Evolutionary conservation across 35 echinoderm and acorn worm species (phyloP).

Genomic region (Apostichopus parvimensis): DNA sequence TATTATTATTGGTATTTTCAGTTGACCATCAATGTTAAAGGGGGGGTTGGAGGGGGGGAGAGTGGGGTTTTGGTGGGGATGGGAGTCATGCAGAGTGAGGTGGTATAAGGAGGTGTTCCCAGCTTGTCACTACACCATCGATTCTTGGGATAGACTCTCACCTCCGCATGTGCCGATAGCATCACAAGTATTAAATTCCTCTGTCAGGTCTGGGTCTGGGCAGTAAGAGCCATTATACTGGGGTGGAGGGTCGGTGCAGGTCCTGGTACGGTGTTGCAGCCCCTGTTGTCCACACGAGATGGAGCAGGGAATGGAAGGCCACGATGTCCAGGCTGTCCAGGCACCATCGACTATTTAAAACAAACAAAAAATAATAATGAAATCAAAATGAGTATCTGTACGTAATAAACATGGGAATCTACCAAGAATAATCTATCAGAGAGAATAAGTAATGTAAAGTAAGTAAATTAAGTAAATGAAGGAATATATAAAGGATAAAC

Average conservation of each 20-base stretch:
- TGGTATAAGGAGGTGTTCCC: no score
- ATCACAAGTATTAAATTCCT: slow-evolving; percentile 81
- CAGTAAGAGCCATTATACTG: slow-evolving; percentile 77
- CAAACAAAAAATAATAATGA: not conserved
- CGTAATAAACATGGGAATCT: no score
- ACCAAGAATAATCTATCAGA: no score
- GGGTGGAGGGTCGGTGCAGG: slow-evolving; percentile 75
- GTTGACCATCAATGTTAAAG: no score
- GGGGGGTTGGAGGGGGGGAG: no score
- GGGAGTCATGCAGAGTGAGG: no score
- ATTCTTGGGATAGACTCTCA: not conserved
- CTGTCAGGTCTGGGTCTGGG: slow-evolving; percentile 38
- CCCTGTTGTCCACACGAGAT: slow-evolving; percentile 68
- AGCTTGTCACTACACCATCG: no score
- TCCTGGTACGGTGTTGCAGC: slow-evolving; percentile 73
- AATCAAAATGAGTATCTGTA: not conserved
- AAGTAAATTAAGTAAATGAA: no score
- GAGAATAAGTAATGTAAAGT: no score
- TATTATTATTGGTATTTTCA: no score
- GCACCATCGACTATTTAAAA: slow-evolving; percentile 62
- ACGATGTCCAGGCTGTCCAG: slow-evolving; percentile 74
- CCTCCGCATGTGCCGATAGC: slow-evolving; percentile 50
- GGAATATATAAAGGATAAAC: no score
- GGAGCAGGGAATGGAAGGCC: slow-evolving; percentile 60
- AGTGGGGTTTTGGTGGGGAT: no score